These are phyloP conservation scores for Petaurus breviceps DNA, from an alignment of 2,113 vertebrate genomes.

Conservation along the genomic window DNA sequence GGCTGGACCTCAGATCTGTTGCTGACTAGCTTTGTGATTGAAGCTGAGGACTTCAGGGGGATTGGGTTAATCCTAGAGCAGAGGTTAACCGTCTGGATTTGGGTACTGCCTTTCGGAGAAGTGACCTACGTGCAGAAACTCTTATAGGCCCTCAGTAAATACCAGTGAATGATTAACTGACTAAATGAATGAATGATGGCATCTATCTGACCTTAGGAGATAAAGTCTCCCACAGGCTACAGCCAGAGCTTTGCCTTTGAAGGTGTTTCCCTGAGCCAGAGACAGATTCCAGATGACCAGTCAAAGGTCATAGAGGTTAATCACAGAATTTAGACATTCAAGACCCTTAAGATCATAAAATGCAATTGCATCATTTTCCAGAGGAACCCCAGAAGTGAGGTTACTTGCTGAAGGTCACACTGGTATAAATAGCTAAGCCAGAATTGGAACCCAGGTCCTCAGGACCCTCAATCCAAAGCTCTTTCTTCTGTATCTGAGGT, in stretches of 20 bases:
- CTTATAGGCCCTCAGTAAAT: background rate
- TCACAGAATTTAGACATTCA: background rate
- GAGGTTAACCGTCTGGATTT: background rate
- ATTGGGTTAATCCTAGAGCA: background rate
- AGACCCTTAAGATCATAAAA: background rate
- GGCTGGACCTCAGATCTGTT: background rate
- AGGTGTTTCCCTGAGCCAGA: background rate
- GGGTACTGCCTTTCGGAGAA: background rate
- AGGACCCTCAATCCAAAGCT: background rate
- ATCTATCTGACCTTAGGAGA: background rate
- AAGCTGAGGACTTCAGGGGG: background rate
- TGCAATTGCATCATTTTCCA: background rate
- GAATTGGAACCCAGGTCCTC: background rate
- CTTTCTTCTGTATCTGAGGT: background rate
- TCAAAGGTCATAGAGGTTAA: background rate
- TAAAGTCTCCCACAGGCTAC: background rate
- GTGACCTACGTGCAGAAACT: background rate
- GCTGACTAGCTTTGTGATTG: background rate
- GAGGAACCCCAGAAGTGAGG: background rate
- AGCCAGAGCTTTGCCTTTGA: background rate
- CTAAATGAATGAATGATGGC: background rate
- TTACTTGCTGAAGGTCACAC: background rate
- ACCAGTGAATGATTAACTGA: background rate
- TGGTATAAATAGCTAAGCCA: background rate
- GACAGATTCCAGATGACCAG: slow-evolving; percentile 4